Evolutionary conservation across 2,113 vertebrate species (phyloP), one percentile per base, ranked within the genome.

Genomic region (Cyanoramphus novaezelandiae): DNA sequence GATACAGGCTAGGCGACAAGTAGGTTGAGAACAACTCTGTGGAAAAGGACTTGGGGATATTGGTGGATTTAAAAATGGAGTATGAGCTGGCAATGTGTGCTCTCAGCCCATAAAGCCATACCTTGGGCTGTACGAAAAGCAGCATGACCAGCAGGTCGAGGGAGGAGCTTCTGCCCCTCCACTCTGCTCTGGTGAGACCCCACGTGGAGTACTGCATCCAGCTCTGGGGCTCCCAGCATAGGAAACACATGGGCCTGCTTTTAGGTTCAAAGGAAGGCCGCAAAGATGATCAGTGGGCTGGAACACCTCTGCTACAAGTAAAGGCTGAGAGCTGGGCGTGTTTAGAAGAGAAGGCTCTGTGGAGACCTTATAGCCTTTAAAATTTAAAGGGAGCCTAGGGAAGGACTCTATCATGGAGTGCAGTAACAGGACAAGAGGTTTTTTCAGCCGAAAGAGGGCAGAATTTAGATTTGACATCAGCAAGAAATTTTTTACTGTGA

Each of bases 361-460:
- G 33, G 17, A 74, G 33, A 80, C 17, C 29, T 81, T 81, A 33
- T 7, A 19, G 41, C 27, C 24, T 59, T n/a, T 14, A 0, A 1
- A 35, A 55, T 8, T 44, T 18, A n/a, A 47, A 86, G 11, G 11
- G 9, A 7, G 3, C 29, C 37, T 52, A 17, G 2, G 20, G n/a
- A 82, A 15, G 19, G 4, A 59, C 3, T 37, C 5, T 8, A 9
- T 9, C 8, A 33, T 8, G 13, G 11, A 82, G 4, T 9, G 14
- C 14, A 86, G 31, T 5, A 7, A 43, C 0, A n/a, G 17, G 18
- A 44, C 0, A 1, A 47, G 33, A 23, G 19, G 0, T 10, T 23
- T n/a, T 87, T 72, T 19, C 47, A 64, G 31, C 7, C 41, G 49
- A 52, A 67, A 57, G 11, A 29, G 1, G 1, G 2, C 31, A 17